phyloP scores from a whole-genome alignment of 2,888 invertebrate species.

The Coremacera marginata region DNA sequence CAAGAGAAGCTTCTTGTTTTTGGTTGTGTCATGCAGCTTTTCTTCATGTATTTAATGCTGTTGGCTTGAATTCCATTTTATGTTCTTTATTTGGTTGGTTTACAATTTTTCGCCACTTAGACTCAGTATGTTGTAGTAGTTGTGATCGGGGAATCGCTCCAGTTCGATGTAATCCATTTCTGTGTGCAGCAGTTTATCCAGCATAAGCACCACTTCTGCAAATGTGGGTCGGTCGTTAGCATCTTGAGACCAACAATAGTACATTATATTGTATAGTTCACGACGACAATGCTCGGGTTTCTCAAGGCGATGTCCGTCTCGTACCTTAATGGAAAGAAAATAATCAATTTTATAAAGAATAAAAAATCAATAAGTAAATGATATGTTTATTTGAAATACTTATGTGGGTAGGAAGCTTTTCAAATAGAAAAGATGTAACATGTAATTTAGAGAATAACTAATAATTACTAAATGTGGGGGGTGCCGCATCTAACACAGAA shows the following conservation, averaged over 20 bases:
- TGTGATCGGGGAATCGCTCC: constrained; percentile 92
- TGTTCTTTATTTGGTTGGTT: constrained; percentile 31
- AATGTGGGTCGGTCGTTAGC: constrained; percentile 88
- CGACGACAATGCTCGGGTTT: constrained; percentile 94
- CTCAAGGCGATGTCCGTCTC: constrained; percentile 89
- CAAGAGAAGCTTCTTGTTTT: constrained; percentile 2
- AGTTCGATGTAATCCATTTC: constrained; percentile 95
- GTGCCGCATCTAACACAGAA: no score
- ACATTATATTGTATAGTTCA: constrained; percentile 94
- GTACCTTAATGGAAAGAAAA: constrained; percentile 72
- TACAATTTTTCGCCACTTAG: constrained; percentile 86
- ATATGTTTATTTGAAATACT: no score
- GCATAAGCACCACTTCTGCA: constrained; percentile 81
- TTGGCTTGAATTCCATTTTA: not conserved
- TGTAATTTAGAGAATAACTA: no score
- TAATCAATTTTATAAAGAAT: not conserved
- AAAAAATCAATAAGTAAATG: no score
- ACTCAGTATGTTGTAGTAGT: constrained; percentile 88
- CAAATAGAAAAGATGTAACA: no score
- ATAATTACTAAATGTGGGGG: no score
- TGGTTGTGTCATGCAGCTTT: no score
- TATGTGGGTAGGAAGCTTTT: no score
- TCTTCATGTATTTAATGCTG: no score
- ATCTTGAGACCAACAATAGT: constrained; percentile 93
- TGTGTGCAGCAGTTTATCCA: constrained; percentile 86